A percentile compares a stretch with the other conserved stretches of the same genome.
phyloP scores from a whole-genome alignment of 2,888 invertebrate species.

The Chymomyza fuscimana region DNA sequence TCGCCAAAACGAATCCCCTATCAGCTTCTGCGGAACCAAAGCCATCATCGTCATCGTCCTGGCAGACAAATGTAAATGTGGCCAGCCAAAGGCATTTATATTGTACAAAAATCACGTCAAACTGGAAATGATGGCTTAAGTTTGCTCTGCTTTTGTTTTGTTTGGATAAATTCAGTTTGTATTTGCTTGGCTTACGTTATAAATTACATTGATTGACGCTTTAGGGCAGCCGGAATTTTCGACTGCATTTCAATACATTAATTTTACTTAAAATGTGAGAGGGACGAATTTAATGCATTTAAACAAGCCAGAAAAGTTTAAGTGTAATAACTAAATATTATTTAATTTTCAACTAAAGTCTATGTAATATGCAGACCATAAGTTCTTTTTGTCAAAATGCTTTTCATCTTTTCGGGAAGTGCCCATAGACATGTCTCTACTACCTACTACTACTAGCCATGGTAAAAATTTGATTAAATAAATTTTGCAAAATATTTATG shows the following conservation, averaged over 20 bases:
- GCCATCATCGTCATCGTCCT: neutral
- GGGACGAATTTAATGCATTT: too few species aligned
- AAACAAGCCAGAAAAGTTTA: too few species aligned
- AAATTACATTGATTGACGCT: conserved; percentile 63
- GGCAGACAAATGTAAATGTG: neutral
- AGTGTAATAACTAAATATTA: too few species aligned
- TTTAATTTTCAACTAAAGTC: too few species aligned
- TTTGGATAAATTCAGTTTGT: neutral
- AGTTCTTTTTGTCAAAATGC: too few species aligned
- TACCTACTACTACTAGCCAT: too few species aligned
- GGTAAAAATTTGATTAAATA: too few species aligned
- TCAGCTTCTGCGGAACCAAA: neutral
- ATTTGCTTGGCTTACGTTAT: conserved; percentile 29
- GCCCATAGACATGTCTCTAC: too few species aligned
- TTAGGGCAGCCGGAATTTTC: conserved; percentile 24
- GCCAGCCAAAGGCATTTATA: conserved; percentile 27
- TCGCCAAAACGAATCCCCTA: neutral
- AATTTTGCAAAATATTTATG: too few species aligned
- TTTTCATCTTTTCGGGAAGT: too few species aligned
- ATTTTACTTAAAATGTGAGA: neutral
- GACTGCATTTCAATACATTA: neutral
- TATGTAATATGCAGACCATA: too few species aligned
- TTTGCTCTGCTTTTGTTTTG: conserved; percentile 37
- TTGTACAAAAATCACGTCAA: conserved; percentile 30
- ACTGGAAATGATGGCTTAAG: conserved; percentile 62